These are phyloP conservation scores for Tenualosa ilisha DNA, from an alignment of 2,797 vertebrate genomes.

Conservation along the genomic window DNA sequence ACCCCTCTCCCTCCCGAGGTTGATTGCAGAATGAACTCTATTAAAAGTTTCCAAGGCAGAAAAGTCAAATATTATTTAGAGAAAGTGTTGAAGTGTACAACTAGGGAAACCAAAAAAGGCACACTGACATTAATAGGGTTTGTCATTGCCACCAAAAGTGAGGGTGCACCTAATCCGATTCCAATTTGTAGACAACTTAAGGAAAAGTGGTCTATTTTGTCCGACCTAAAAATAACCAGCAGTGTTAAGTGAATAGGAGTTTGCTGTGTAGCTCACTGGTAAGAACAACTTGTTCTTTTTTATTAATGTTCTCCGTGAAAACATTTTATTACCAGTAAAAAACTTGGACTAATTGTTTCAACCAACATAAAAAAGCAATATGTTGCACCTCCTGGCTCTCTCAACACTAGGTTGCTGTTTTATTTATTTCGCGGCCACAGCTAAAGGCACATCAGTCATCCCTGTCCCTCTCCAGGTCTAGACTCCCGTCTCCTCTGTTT, in stretches of 20 bases:
- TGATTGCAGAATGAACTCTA: constrained; percentile 70
- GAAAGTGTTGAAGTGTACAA: constrained; percentile 56
- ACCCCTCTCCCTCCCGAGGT: constrained; percentile 63
- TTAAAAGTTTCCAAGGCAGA: constrained; percentile 69
- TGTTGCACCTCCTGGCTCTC: background rate
- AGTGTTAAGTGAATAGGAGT: background rate
- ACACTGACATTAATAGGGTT: constrained; percentile 57
- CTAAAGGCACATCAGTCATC: constrained; percentile 63
- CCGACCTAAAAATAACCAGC: constrained; percentile 6
- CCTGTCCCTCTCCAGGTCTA: constrained; percentile 49
- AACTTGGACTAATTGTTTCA: background rate
- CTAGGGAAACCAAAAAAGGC: constrained; percentile 48
- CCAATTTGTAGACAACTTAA: constrained; percentile 27
- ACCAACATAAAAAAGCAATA: background rate
- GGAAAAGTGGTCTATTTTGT: constrained; percentile 20
- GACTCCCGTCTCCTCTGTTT: constrained; percentile 64
- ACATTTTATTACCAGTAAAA: background rate
- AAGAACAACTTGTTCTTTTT: background rate
- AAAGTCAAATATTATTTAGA: constrained; percentile 75
- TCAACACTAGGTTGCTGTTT: background rate
- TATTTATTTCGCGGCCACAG: constrained; percentile 18
- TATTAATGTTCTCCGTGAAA: background rate
- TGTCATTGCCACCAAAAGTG: constrained; percentile 66
- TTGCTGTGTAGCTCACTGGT: background rate
- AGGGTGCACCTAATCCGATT: constrained; percentile 56